Evolutionary conservation across 2,797 vertebrate species (phyloP).

Genomic region (Sebastes diploproa): DNA sequence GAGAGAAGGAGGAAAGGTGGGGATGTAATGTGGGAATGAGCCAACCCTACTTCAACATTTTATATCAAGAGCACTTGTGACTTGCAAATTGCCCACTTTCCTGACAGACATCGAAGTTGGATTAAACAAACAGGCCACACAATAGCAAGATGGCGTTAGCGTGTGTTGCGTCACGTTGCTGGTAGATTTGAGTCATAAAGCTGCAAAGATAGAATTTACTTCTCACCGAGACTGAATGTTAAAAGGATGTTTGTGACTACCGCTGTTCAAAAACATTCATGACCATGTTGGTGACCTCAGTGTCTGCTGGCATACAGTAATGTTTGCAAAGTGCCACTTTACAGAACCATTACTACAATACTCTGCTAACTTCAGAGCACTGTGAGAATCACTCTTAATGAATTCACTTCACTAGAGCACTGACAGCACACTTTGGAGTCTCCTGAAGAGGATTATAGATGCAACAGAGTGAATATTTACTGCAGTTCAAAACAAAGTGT

Average conservation of each 20-base stretch:
- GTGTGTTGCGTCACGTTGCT: neutral
- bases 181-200: neutral
- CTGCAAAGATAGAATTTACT: neutral
- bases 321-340: constrained; percentile 61
- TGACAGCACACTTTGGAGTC: constrained; percentile 6
- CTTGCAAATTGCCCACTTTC: constrained; percentile 73
- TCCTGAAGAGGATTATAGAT: constrained; percentile 9
- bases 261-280: neutral
- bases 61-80: constrained; percentile 68
- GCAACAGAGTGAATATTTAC: constrained; percentile 30
- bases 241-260: neutral
- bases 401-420: constrained; percentile 36
- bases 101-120: constrained; percentile 55
- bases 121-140: constrained; percentile 74
- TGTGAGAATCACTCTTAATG: constrained; percentile 49
- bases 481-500: constrained; percentile 29
- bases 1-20: constrained; percentile 70
- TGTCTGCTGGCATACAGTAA: constrained; percentile 19
- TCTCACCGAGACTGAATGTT: neutral
- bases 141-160: constrained; percentile 11
- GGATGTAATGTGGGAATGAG: constrained; percentile 66
- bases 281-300: constrained; percentile 7
- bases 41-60: constrained; percentile 71
- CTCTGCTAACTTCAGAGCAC: constrained; percentile 37
- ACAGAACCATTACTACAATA: constrained; percentile 48